Percentiles rank a stretch among this genome's conserved stretches.
Evolutionary conservation across 2,797 vertebrate genomes (phyloP).

Genomic region (Clarias laeviceps): DNA sequence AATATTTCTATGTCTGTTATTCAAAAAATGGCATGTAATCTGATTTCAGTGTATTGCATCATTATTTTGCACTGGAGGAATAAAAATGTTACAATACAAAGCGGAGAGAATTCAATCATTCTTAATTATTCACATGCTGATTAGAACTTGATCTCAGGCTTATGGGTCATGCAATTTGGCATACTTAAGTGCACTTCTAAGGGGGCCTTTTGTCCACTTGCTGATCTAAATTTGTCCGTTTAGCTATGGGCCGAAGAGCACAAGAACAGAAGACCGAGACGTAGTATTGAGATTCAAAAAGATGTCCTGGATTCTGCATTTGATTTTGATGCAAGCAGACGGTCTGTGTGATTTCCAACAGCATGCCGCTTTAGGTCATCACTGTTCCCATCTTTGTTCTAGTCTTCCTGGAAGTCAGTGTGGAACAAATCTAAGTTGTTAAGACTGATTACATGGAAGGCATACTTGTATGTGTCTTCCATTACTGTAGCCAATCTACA

Average conservation of each 20-base stretch:
- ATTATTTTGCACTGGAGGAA: slow-evolving; percentile 39
- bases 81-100: slow-evolving; percentile 23
- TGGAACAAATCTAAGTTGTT: not conserved
- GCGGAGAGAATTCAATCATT: slow-evolving; percentile 12
- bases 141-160: slow-evolving; percentile 29
- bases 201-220: not conserved
- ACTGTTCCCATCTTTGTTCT: slow-evolving; percentile 9
- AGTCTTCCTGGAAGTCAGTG: not conserved
- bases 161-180: slow-evolving; percentile 33
- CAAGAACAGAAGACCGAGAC: not conserved
- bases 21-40: slow-evolving; percentile 27
- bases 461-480: not conserved
- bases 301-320: slow-evolving; percentile 3
- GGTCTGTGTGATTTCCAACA: slow-evolving; percentile 19
- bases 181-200: not conserved
- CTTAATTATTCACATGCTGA: slow-evolving; percentile 47
- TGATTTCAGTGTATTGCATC: slow-evolving; percentile 55
- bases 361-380: slow-evolving; percentile 17
- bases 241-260: slow-evolving; percentile 13
- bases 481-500: slow-evolving; percentile 4
- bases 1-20: slow-evolving; percentile 22
- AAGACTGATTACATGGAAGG: not conserved
- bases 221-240: slow-evolving; percentile 14
- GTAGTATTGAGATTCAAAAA: slow-evolving; percentile 1
- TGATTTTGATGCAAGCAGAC: slow-evolving; percentile 37